Base-by-base conservation (phyloP, 2,797 vertebrate genomes). In the Cyprinella venusta region DNA sequence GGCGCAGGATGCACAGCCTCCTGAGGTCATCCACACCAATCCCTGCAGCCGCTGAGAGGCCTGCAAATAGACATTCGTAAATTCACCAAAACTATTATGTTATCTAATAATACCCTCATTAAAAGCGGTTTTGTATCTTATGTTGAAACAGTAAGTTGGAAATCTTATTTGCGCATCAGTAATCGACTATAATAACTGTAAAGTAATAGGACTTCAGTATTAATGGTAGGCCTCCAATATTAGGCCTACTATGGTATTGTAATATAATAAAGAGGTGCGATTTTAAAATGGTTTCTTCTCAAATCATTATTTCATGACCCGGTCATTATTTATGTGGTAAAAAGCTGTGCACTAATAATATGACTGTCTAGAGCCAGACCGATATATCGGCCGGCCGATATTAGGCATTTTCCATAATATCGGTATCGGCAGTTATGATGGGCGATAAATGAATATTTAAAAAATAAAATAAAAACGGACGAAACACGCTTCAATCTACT, bases 1-100 rank as follows among this genome's bases (percentile, higher is more conserved):
- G 91, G 0, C 95, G 91, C 85, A 96, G 89, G 88, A 96, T 96
- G 10, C 94, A 95, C 10, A 96, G 89, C 1, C 94, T 89, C 82
- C 95, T 89, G 77, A 96, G 90, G 87, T 96, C 95, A 0, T 95
- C 95, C 69, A 95, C 95, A 0, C 94, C 95, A 1, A 95, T 95
- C 18, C 94, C 94, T 0, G 94, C 94, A 0, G 94, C 94, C 0
- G 94, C 94, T 0, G 94, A 94, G 54, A 95, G 92, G 84, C 94
- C 95, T 95, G 89, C 8, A 40, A 65, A 82, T 7, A 69, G 54
- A 76, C 33, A 52, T 26, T 67, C 1, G 26, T 63, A 30, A 63
- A 63, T 63, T 26, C n/a, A 24, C 10, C 38, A 71, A 42, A 2
- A 48, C 30, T 36, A n/a, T n/a, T 45, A 15, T 12, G 42, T 45